Evolutionary conservation across 1,140 invertebrate genomes (phyloP).

Genomic region (Laodelphax striatellus): DNA sequence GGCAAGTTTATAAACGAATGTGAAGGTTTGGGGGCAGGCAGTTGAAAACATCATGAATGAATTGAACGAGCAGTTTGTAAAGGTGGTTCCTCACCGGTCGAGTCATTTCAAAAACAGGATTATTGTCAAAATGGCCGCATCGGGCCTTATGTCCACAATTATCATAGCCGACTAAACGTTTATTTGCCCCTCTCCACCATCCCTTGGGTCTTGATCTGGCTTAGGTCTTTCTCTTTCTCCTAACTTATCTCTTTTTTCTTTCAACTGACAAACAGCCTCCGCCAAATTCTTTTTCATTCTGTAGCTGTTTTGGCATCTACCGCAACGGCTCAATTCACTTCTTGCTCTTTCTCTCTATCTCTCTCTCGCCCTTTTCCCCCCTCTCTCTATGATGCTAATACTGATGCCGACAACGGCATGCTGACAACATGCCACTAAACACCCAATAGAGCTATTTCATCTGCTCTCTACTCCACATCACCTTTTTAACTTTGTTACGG

Average conservation of each 20-base stretch:
- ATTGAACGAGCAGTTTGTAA: background rate
- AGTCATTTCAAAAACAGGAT: conserved; percentile 14
- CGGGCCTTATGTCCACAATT: conserved; percentile 14
- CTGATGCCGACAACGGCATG: background rate
- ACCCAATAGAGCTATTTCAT: no score
- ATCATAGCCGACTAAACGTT: conserved; percentile 15
- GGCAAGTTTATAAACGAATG: background rate
- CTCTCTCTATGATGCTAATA: background rate
- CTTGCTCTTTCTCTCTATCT: background rate
- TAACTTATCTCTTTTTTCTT: background rate
- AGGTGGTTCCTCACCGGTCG: background rate
- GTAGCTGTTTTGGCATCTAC: no score
- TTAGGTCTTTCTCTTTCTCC: background rate
- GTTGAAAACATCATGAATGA: background rate
- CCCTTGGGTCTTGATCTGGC: no score
- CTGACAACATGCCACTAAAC: background rate
- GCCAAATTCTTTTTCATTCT: no score
- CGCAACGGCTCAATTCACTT: no score
- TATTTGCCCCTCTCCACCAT: conserved; percentile 3
- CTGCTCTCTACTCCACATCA: no score
- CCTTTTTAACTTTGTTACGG: no score
- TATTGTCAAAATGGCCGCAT: conserved; percentile 7
- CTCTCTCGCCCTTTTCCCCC: background rate
- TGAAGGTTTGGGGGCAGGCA: background rate
- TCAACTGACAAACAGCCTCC: background rate